These are phyloP conservation scores for Blastomussa wellsi DNA, from an alignment of 92 coral and sea anemone species.

Conservation along the genomic window DNA sequence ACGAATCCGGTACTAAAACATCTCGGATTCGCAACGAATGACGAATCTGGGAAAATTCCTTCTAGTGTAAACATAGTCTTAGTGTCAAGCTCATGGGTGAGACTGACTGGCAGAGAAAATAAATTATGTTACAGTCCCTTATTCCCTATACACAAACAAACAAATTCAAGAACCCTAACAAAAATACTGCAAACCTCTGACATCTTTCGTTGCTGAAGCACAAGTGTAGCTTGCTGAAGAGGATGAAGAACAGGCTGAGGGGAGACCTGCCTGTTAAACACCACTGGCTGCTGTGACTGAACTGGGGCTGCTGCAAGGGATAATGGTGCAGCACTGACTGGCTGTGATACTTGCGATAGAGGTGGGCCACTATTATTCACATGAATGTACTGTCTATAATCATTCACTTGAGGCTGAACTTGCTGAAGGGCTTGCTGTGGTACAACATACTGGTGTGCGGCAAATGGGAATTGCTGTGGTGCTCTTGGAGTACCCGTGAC, in stretches of 20 bases:
- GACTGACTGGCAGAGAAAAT: too few relatives aligned
- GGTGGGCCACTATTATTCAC: constrained; percentile 67
- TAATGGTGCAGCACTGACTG: constrained; percentile 32
- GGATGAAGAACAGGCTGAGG: constrained; percentile 94
- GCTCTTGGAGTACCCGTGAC: constrained; percentile 59
- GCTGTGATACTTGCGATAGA: constrained; percentile 47
- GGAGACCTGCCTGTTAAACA: constrained; percentile 62
- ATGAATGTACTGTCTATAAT: constrained; percentile 73
- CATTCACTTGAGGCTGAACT: constrained; percentile 51
- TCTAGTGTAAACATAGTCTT: too few relatives aligned
- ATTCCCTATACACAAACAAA: background rate
- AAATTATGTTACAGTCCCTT: background rate
- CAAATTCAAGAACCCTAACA: background rate
- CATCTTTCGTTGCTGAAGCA: constrained; percentile 82
- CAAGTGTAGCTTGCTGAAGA: constrained; percentile 94
- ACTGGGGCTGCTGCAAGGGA: constrained; percentile 26
- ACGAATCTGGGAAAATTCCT: too few relatives aligned
- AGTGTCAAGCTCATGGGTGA: too few relatives aligned
- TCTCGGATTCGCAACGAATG: too few relatives aligned
- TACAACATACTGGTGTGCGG: constrained; percentile 59
- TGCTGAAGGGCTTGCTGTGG: constrained; percentile 54
- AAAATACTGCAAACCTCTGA: constrained; percentile 64
- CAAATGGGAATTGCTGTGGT: constrained; percentile 60
- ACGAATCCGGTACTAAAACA: too few relatives aligned
- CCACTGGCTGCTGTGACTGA: constrained; percentile 54